phyloP scores from a whole-genome alignment of 2,888 invertebrate genomes.

The Hipparchia sbordonii region DNA sequence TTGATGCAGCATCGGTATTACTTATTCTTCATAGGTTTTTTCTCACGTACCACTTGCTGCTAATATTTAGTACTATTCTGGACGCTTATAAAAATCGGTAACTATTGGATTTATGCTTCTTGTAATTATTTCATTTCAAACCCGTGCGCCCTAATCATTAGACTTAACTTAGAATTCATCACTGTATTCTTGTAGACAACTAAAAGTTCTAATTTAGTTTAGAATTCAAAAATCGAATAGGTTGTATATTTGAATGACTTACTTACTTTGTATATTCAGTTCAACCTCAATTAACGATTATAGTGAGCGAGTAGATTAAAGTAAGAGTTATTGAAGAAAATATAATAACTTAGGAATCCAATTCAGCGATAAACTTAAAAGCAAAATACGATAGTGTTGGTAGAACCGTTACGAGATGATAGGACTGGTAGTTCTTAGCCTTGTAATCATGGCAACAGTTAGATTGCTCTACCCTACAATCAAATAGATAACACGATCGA shows the following conservation, averaged over 20 bases:
- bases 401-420: constrained; percentile 69
- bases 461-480: constrained; percentile 56
- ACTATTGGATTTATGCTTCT: no score
- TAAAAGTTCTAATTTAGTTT: background rate
- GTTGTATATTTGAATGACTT: background rate
- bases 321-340: constrained; percentile 24
- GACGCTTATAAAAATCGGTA: background rate
- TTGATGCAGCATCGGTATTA: constrained; percentile 24
- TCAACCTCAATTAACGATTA: constrained; percentile 15
- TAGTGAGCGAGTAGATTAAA: constrained; percentile 11
- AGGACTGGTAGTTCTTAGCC: constrained; percentile 66
- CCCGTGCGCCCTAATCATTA: background rate
- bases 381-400: constrained; percentile 46
- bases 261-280: background rate
- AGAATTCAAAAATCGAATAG: background rate
- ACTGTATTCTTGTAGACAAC: background rate
- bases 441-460: constrained; percentile 66
- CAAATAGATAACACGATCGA: constrained; percentile 18
- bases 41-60: constrained; percentile 21
- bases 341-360: constrained; percentile 33
- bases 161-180: background rate
- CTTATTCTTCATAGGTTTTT: constrained; percentile 15
- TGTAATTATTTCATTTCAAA: no score
- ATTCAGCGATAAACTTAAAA: constrained; percentile 27
- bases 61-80: constrained; percentile 5